These are phyloP conservation scores for Botia kubotai DNA, from an alignment of 2,797 vertebrate species.

Conservation along the genomic window DNA sequence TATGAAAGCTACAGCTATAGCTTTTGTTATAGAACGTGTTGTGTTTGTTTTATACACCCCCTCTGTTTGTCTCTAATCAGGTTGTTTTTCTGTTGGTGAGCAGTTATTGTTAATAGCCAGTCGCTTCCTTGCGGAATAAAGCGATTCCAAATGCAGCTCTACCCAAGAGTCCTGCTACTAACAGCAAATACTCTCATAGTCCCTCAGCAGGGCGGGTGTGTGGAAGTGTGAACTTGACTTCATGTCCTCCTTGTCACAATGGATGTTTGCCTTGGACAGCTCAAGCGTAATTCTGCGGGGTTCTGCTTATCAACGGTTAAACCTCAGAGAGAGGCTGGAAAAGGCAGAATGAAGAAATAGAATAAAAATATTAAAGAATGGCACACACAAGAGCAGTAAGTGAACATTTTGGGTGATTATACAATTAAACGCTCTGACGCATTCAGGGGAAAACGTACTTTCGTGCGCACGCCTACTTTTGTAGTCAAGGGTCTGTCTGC, in stretches of 20 bases:
- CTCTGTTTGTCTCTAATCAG: slow-evolving; percentile 37
- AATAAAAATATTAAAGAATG: slow-evolving; percentile 40
- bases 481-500: slow-evolving; percentile 44
- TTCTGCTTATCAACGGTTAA: slow-evolving; percentile 50
- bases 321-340: slow-evolving; percentile 60
- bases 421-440: slow-evolving; percentile 50
- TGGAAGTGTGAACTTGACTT: slow-evolving; percentile 53
- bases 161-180: slow-evolving; percentile 74
- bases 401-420: slow-evolving; percentile 37
- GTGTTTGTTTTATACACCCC: slow-evolving; percentile 58
- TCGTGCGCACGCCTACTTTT: not conserved
- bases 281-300: slow-evolving; percentile 49
- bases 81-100: slow-evolving; percentile 62
- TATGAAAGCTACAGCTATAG: slow-evolving; percentile 7
- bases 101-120: slow-evolving; percentile 66
- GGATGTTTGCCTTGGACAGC: slow-evolving; percentile 53
- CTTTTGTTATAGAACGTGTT: not conserved
- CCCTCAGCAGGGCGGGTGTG: slow-evolving; percentile 56
- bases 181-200: slow-evolving; percentile 71
- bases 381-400: slow-evolving; percentile 32
- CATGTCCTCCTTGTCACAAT: slow-evolving; percentile 46
- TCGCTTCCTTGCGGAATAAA: slow-evolving; percentile 75
- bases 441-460: slow-evolving; percentile 30
- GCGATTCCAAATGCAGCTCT: slow-evolving; percentile 73
- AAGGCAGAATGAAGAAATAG: slow-evolving; percentile 36